These are phyloP conservation scores for Chironomus tepperi DNA, from an alignment of 1,140 invertebrate species.

Conservation along the genomic window DNA sequence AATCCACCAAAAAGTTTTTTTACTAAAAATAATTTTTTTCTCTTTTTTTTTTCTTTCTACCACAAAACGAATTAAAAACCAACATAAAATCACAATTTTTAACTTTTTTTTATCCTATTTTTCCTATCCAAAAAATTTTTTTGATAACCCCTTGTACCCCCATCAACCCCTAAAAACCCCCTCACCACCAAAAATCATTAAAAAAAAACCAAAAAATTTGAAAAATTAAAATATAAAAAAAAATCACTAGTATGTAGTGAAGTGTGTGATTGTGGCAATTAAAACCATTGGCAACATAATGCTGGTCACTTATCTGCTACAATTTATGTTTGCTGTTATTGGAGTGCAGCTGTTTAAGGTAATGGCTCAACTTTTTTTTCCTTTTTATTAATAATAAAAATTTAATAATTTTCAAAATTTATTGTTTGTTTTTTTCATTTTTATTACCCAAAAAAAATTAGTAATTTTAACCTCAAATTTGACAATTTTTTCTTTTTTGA, in stretches of 20 bases:
- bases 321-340: slow-evolving; percentile 99
- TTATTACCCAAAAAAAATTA: background rate
- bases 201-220: background rate
- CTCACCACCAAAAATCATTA: background rate
- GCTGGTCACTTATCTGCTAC: slow-evolving; percentile 96
- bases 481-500: no score
- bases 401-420: background rate
- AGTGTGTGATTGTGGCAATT: slow-evolving; percentile 97
- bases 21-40: no score
- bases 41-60: no score
- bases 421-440: background rate
- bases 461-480: no score
- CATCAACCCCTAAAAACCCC: background rate
- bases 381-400: slow-evolving; percentile 25
- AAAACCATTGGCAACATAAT: slow-evolving; percentile 99
- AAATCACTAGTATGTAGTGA: slow-evolving; percentile 83
- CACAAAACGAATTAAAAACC: no score
- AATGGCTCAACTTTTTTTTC: slow-evolving; percentile 41
- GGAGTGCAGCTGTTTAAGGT: slow-evolving; percentile 99
- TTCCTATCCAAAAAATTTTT: slow-evolving; percentile 30
- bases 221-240: slow-evolving; percentile 29
- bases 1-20: no score
- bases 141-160: background rate
- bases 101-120: slow-evolving; percentile 38
- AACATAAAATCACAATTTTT: slow-evolving; percentile 30